These are phyloP conservation scores for Microctenopoma lineatum DNA, from an alignment of 2,797 vertebrate genomes.

Conservation along the genomic window DNA sequence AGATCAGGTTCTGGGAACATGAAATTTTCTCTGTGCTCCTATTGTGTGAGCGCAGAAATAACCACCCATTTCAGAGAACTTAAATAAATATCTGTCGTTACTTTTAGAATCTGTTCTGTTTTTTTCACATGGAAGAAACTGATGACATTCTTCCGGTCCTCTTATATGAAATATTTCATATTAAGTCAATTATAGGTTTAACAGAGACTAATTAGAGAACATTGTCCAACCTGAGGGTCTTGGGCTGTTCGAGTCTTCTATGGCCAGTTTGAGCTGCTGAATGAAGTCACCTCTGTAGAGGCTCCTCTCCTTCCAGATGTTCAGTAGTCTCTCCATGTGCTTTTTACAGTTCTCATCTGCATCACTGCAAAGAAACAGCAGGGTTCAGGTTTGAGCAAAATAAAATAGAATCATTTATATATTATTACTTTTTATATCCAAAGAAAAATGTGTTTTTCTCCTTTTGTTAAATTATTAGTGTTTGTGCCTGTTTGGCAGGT, in stretches of 20 bases:
- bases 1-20: not conserved
- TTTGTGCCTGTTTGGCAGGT: too few species aligned
- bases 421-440: too few species aligned
- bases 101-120: too few species aligned
- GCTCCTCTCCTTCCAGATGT: slow-evolving; percentile 97
- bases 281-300: slow-evolving; percentile 96
- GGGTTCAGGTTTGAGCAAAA: not conserved
- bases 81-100: not conserved
- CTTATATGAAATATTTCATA: not conserved
- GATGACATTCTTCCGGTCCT: too few species aligned
- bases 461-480: too few species aligned
- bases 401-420: too few species aligned
- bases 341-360: slow-evolving; percentile 94
- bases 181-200: not conserved
- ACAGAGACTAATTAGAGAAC: not conserved
- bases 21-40: not conserved
- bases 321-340: slow-evolving; percentile 94
- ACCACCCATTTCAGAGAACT: too few species aligned
- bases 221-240: slow-evolving; percentile 85
- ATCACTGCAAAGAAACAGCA: slow-evolving; percentile 81
- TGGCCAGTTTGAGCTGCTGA: slow-evolving; percentile 95
- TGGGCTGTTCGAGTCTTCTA: slow-evolving; percentile 96
- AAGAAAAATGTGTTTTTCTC: too few species aligned
- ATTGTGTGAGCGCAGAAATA: not conserved
- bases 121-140: too few species aligned